phyloP scores from a whole-genome alignment of 2,888 invertebrate genomes.

The Netelia inedita region DNA sequence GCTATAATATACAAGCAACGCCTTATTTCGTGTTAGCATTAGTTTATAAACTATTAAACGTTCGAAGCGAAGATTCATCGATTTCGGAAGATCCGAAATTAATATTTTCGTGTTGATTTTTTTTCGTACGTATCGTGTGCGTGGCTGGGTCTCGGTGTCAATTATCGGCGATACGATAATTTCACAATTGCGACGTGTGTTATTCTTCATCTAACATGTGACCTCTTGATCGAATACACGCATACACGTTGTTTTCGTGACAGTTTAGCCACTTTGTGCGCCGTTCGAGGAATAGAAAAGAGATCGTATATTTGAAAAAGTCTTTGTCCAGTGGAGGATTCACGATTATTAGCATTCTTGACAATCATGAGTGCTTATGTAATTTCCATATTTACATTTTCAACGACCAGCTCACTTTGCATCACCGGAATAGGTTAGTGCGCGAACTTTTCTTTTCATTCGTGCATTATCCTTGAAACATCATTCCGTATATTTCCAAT shows the following conservation, averaged over 20 bases:
- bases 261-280: slow-evolving; percentile 7
- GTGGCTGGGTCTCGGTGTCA: background rate
- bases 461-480: background rate
- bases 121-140: no score
- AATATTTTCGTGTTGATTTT: background rate
- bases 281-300: background rate
- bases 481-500: background rate
- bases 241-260: background rate
- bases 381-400: slow-evolving; percentile 27
- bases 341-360: background rate
- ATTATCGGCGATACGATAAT: background rate
- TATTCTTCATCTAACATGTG: slow-evolving; percentile 1
- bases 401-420: background rate
- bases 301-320: background rate
- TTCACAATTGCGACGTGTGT: background rate
- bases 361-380: slow-evolving; percentile 46
- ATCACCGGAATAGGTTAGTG: slow-evolving; percentile 26
- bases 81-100: background rate
- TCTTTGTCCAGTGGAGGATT: background rate
- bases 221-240: background rate
- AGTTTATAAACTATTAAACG: background rate
- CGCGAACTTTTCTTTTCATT: background rate
- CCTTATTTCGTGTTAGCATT: background rate
- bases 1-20: background rate
- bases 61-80: background rate